A percentile compares a stretch with the other conserved stretches of the same genome.
These are phyloP conservation scores for Catharus minimus DNA, from an alignment of 2,113 vertebrate genomes.

Conservation along the genomic window DNA sequence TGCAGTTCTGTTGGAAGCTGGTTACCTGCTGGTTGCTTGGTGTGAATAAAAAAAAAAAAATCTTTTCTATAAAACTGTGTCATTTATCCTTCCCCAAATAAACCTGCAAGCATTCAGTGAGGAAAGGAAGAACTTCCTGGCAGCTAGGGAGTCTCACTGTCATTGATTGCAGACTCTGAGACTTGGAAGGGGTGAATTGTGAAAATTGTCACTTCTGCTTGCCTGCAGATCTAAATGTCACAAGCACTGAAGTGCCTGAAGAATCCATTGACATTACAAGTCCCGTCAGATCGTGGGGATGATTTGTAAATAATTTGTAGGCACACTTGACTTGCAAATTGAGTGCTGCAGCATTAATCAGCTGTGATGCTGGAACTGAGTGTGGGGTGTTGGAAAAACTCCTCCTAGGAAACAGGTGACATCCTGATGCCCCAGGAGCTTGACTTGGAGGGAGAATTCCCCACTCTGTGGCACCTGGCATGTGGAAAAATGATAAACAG, in stretches of 20 bases:
- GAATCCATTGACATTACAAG: conserved; percentile 57
- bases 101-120: neutral
- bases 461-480: neutral
- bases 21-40: neutral
- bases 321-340: conserved; percentile 27
- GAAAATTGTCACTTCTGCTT: conserved; percentile 56
- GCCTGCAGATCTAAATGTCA: conserved; percentile 62
- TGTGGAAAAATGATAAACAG: neutral
- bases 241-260: conserved; percentile 34
- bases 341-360: neutral
- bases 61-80: neutral
- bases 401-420: neutral
- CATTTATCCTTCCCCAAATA: conserved; percentile 1
- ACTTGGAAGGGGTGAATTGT: conserved; percentile 53
- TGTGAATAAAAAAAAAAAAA: neutral
- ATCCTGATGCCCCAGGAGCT: neutral
- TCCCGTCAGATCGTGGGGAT: conserved; percentile 14
- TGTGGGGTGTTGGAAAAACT: neutral
- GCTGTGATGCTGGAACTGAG: neutral
- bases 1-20: neutral
- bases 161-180: conserved; percentile 35
- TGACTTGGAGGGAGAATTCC: neutral
- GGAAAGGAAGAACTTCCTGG: conserved; percentile 7
- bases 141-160: conserved; percentile 26
- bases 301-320: conserved; percentile 30